phyloP scores from a whole-genome alignment of 1,140 invertebrate species.

The Cataglyphis hispanica region DNA sequence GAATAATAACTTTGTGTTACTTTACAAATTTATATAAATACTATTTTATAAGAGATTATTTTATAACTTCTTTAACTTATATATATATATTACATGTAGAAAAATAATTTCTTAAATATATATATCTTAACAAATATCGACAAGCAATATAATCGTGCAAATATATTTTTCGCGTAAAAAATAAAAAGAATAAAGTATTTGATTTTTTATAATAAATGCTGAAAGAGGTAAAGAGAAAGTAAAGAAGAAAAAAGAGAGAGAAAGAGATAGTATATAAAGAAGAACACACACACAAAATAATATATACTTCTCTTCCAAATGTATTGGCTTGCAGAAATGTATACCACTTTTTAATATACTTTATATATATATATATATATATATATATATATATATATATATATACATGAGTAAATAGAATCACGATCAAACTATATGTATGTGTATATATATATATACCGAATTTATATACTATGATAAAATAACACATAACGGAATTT shows the following conservation, averaged over 20 bases:
- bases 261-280: not conserved
- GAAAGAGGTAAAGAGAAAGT: not conserved
- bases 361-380: not conserved
- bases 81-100: not conserved
- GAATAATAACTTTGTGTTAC: not conserved
- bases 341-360: not conserved
- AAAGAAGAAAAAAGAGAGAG: not conserved
- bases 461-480: not conserved
- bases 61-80: not conserved
- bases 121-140: not conserved
- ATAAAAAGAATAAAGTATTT: not conserved
- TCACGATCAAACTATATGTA: not conserved
- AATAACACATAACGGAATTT: slow-evolving; percentile 31
- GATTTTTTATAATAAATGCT: not conserved
- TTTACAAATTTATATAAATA: not conserved
- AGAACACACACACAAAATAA: not conserved
- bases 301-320: not conserved
- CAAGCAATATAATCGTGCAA: not conserved
- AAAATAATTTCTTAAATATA: not conserved
- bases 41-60: not conserved
- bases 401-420: not conserved
- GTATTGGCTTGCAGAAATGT: not conserved
- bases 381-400: not conserved
- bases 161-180: slow-evolving; percentile 6
- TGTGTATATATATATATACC: not conserved